phyloP scores from a whole-genome alignment of 2,797 vertebrate species.

The Thaleichthys pacificus region DNA sequence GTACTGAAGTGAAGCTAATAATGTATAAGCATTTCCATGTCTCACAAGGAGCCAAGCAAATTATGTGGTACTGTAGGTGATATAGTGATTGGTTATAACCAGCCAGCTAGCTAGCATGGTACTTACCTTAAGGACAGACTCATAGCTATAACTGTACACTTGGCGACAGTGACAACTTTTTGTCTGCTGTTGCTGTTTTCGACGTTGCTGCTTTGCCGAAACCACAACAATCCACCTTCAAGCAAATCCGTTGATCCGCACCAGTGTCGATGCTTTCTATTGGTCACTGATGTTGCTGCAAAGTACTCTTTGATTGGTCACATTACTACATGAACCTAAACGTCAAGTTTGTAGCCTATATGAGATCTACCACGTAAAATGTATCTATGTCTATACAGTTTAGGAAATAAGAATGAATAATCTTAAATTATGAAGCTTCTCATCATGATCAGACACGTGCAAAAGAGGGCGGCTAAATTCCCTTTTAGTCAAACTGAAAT shows the following conservation, averaged over 20 bases:
- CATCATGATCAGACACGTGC: no score
- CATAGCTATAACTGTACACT: neutral
- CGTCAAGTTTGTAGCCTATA: neutral
- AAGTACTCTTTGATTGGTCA: constrained; percentile 51
- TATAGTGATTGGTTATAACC: neutral
- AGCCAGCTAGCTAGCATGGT: neutral
- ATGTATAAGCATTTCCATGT: neutral
- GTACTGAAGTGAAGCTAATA: no score
- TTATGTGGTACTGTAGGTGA: neutral
- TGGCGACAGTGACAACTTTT: neutral
- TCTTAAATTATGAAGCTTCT: no score
- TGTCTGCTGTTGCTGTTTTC: neutral
- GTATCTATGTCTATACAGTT: no score
- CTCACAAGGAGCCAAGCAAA: neutral
- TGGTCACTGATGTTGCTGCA: constrained; percentile 46
- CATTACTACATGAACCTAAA: neutral
- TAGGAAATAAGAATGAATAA: no score
- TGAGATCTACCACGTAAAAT: neutral
- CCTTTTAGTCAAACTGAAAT: neutral
- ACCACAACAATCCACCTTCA: constrained; percentile 6
- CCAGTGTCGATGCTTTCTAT: constrained; percentile 34
- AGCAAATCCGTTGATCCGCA: constrained; percentile 49
- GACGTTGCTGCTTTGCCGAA: neutral
- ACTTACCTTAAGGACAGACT: constrained; percentile 16
- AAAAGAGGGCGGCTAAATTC: no score